Conservation (phyloP, 2,797 vertebrate genomes). For the Myotis pilosus region DNA sequence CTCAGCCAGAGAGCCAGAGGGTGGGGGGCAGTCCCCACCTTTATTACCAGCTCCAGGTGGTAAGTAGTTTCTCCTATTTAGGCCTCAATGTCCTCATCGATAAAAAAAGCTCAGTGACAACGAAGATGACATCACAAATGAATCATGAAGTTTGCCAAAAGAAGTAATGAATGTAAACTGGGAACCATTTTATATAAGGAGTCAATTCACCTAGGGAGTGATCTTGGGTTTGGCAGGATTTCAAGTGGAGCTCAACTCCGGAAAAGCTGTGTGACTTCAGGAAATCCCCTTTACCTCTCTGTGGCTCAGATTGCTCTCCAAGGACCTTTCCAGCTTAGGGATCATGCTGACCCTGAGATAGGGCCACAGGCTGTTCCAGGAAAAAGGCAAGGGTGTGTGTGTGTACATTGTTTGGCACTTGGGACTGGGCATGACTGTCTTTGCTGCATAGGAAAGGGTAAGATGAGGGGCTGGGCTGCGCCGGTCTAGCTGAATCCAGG, state of each 20-base stretch:
- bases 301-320: not conserved
- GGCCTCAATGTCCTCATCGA: not conserved
- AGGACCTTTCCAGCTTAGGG: not conserved
- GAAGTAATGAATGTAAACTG: not conserved
- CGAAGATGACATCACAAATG: not conserved
- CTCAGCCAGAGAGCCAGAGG: not conserved
- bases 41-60: no score
- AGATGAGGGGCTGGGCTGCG: accelerated
- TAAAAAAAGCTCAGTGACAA: not conserved
- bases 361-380: not conserved
- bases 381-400: not conserved
- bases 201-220: not conserved
- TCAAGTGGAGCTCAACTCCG: not conserved
- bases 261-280: not conserved
- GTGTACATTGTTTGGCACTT: accelerated
- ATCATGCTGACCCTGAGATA: not conserved
- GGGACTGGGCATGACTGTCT: accelerated
- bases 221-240: not conserved
- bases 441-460: not conserved
- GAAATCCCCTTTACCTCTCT: not conserved
- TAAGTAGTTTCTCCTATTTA: not conserved
- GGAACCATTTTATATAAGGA: not conserved
- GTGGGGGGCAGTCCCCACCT: accelerated
- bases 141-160: not conserved
- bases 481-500: accelerated